Base-by-base conservation (phyloP, 2,113 vertebrate species). In the Labeo rohita region DNA sequence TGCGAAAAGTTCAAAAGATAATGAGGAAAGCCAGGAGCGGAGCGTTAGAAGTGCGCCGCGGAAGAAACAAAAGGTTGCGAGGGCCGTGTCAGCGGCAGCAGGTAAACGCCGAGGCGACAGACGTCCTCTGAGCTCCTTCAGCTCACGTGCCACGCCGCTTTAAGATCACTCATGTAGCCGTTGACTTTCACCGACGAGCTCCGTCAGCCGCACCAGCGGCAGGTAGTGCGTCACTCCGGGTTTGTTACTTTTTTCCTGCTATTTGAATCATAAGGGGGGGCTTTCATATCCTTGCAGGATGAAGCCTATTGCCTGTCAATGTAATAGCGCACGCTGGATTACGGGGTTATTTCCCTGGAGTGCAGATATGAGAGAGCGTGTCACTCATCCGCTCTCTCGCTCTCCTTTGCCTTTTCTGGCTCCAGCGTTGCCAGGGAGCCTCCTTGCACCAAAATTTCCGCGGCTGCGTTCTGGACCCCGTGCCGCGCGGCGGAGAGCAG, bases 271-370 rank as follows among this genome's bases (percentile, higher is more conserved):
- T 94, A 89, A 86, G 95, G 93, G 94, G 95, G 94, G 93, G 93
- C 92, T 96, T 96, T 97, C 95, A 96, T 96, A 97, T 96, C 94
- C 95, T 94, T 94, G 94, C 94, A 93, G 90, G 91, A 95, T 96
- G 94, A 95, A 93, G 94, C 95, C 95, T 96, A 94, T 91, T 92
- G 93, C 93, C 93, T 96, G 95, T 96, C 96, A 96, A 95, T 97
- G 95, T 97, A 97, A 97, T 96, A 95, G 95, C 95, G 93, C 94
- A 92, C 91, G 94, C 93, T 95, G 95, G 95, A 97, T 98, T 98
- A 97, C 96, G 96, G 96, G 95, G 95, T 98, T 98, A 97, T 98
- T 98, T 98, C 96, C 96, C 97, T 93, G 91, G 95, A 95, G 96
- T 95, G 93, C 92, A 91, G 93, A 92, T 93, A 93, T 92, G 91